Evolutionary conservation across 1,140 invertebrate genomes (phyloP), one percentile per base, ranked within the genome.

Genomic region (Bombus vancouverensis): DNA sequence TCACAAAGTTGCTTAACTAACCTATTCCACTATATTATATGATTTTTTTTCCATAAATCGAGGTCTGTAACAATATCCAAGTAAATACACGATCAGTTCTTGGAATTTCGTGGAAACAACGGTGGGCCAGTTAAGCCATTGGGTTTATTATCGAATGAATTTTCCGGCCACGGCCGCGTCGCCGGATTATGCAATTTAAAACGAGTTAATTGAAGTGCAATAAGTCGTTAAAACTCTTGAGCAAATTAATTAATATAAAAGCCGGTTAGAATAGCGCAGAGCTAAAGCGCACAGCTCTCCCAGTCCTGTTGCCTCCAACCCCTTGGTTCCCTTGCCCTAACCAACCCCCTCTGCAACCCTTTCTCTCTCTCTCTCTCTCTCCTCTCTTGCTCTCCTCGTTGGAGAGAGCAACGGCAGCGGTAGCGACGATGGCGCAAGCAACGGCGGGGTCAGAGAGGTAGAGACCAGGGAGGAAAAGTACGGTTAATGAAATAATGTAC

Each of bases 121-220:
- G 47, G 18, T 53, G 47, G 47, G 47, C 47, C 18, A 53, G 47
- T 53, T 53, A 53, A 53, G 18, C 18, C 47, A 53, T 53, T 6
- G 47, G 47, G 47, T 53, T 53, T 53, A 53, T 53, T 53, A 22
- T 18, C 47, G 47, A 53, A 53, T 53, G 77, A 77, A 85, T 81
- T 89, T 83, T 59, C 73, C 18, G 47, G 37, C 37, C 47, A 57
- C 76, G 53, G 73, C 34, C 57, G 70, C 82, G 76, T 77, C 34
- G 81, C 22, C 42, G 78, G 89, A 92, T 92, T 92, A 90, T 92
- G 90, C 89, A 89, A 92, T 94, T 94, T 89, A 90, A 93, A 93
- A 93, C 91, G 90, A 93, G 92, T 93, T 94, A 93, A 94, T 94
- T 93, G 90, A 93, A 94, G 93, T 93, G 93, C 93, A 93, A 94